Evolutionary conservation across 92 coral and sea anemone species (phyloP), one percentile per base, ranked within the genome.

Genomic region (Siderastrea radians): DNA sequence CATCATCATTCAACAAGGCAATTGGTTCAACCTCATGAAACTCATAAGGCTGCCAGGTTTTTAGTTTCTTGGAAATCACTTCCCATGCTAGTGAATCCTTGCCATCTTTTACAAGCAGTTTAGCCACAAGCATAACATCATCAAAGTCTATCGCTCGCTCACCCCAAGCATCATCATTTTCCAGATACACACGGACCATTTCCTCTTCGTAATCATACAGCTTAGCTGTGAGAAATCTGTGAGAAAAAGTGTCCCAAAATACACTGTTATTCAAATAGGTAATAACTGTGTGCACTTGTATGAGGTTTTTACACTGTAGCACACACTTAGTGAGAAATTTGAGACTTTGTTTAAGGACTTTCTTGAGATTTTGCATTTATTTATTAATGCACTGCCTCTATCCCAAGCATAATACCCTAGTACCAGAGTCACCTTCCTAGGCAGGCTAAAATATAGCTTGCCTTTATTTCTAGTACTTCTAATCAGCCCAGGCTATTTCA

Each of bases 31-130:
- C 86, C 38, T 82, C 86, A 49, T 69, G 68, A 14, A 5, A 17
- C 44, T 73, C 60, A 16, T 5, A 50, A 3, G 88, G 88, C 12
- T 61, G 51, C 51, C 70, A 82, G 65, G 69, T 44, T 58, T 73
- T 69, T 3, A 70, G 87, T 61, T 82, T 82, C 65, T 82, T 82
- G 68, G 55, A 69, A 71, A 71, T n/a, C n/a, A 55, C 69, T 71
- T 71, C 71, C 86, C 68, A 82, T 26, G 76, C 85, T 1, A 19
- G 76, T 60, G 71, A 60, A 49, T 70, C 78, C 16, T 71, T 81
- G 26, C 55, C 75, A n/a, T 53, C 75, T 57, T 81, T 70, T 4
- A 26, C 79, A 14, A 82, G 76, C 17, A 70, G 71, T 60, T 55
- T 69, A 26, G 77, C 69, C 16, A 82, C 86, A 68, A 49, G 45